phyloP scores from a whole-genome alignment of 2,888 invertebrate genomes.

The Phlogophora meticulosa region DNA sequence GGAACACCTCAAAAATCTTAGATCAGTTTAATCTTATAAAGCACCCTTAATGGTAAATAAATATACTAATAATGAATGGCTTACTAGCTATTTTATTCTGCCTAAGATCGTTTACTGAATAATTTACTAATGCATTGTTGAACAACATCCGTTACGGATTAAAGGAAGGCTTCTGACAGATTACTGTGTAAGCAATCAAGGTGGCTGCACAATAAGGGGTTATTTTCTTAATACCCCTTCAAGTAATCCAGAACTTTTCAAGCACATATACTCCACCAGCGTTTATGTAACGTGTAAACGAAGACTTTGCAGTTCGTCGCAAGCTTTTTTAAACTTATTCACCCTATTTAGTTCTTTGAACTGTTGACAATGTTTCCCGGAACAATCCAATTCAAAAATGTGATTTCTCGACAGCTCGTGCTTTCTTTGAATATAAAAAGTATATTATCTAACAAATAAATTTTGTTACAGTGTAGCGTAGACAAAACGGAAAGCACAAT shows the following conservation, averaged over 20 bases:
- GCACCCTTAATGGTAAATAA: not conserved
- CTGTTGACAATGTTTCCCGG: not conserved
- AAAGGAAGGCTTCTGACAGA: not conserved
- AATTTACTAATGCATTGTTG: not conserved
- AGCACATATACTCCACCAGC: too few species aligned
- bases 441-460: constrained; percentile 18
- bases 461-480: constrained; percentile 93
- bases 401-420: too few species aligned
- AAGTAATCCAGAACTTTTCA: not conserved
- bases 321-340: not conserved
- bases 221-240: not conserved
- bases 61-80: not conserved
- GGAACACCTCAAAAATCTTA: not conserved
- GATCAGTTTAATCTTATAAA: not conserved
- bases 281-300: not conserved
- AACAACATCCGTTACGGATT: not conserved
- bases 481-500: constrained; percentile 91
- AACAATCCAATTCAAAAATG: too few species aligned
- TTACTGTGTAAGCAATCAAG: not conserved
- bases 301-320: too few species aligned
- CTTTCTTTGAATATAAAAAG: not conserved
- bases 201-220: not conserved
- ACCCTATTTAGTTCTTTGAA: not conserved
- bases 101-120: constrained; percentile 7
- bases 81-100: not conserved